These are phyloP conservation scores for Ictalurus punctatus DNA, from an alignment of 2,113 vertebrate species.

Conservation along the genomic window DNA sequence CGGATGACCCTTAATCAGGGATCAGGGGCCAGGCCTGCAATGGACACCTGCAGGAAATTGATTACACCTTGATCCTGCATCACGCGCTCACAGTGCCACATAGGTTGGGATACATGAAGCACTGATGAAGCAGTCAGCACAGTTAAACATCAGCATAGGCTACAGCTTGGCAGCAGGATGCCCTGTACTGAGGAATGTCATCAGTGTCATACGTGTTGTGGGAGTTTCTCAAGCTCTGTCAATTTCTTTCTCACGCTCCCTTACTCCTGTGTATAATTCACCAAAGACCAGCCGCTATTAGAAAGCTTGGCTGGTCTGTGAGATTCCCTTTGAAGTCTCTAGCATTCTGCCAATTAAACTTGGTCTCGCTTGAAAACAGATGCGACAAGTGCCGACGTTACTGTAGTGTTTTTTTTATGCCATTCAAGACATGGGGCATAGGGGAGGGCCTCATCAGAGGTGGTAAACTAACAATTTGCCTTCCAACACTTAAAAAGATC, in stretches of 20 bases:
- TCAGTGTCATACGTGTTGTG: conserved; percentile 38
- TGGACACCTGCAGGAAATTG: conserved; percentile 61
- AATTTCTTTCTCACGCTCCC: conserved; percentile 16
- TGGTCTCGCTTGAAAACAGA: conserved; percentile 52
- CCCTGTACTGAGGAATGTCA: neutral
- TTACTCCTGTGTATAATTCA: conserved; percentile 42
- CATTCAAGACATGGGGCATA: conserved; percentile 43
- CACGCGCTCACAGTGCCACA: conserved; percentile 57
- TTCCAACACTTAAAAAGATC: conserved; percentile 59
- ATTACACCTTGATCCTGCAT: conserved; percentile 57
- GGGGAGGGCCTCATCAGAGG: conserved; percentile 48
- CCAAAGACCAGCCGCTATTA: conserved; percentile 43
- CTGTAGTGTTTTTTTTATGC: conserved; percentile 46
- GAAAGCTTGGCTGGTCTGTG: conserved; percentile 47
- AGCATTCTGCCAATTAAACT: conserved; percentile 52
- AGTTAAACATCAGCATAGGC: conserved; percentile 53
- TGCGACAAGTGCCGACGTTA: conserved; percentile 51
- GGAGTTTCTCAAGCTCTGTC: conserved; percentile 25
- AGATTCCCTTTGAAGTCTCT: conserved; percentile 51
- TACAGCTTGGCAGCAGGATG: neutral
- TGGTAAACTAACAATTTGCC: conserved; percentile 60
- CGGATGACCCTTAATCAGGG: conserved; percentile 76
- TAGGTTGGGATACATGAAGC: conserved; percentile 47
- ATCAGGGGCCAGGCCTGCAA: conserved; percentile 68
- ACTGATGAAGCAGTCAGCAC: conserved; percentile 63